A percentile compares a stretch with the other conserved stretches of the same genome.
Conservation (phyloP, 2,113 vertebrate genomes). For the Indicator maculatus region DNA sequence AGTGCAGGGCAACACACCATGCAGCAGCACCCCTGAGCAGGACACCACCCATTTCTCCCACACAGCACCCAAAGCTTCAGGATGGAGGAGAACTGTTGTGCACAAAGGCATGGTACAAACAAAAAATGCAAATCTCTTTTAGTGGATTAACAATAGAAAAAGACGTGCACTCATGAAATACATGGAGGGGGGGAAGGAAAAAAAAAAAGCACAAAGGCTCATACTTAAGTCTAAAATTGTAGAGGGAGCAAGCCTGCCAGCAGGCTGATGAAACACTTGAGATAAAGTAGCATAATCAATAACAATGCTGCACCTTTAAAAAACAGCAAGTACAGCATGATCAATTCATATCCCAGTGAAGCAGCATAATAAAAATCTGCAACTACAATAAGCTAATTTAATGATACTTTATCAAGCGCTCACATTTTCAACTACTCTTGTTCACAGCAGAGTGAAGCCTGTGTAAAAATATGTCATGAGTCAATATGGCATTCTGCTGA, state of each 20-base stretch:
- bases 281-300: slow-evolving; percentile 52
- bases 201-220: neutral
- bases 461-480: slow-evolving; percentile 51
- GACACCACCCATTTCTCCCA: neutral
- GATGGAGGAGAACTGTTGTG: neutral
- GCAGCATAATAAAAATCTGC: slow-evolving; percentile 53
- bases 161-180: neutral
- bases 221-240: neutral
- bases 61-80: too few species aligned
- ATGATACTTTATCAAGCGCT: slow-evolving; percentile 32
- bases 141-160: neutral
- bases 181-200: neutral
- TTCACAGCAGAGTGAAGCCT: slow-evolving; percentile 51
- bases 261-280: slow-evolving; percentile 53
- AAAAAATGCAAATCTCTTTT: accelerated
- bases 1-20: neutral
- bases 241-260: slow-evolving; percentile 10
- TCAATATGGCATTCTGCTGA: slow-evolving; percentile 29
- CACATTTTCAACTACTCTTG: slow-evolving; percentile 32
- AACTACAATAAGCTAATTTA: slow-evolving; percentile 57
- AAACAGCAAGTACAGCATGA: neutral
- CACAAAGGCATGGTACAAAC: accelerated
- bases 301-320: slow-evolving; percentile 51
- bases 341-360: slow-evolving; percentile 42
- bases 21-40: neutral